phyloP scores from a whole-genome alignment of 2,888 invertebrate genomes.

The Nephrotoma flavescens region DNA sequence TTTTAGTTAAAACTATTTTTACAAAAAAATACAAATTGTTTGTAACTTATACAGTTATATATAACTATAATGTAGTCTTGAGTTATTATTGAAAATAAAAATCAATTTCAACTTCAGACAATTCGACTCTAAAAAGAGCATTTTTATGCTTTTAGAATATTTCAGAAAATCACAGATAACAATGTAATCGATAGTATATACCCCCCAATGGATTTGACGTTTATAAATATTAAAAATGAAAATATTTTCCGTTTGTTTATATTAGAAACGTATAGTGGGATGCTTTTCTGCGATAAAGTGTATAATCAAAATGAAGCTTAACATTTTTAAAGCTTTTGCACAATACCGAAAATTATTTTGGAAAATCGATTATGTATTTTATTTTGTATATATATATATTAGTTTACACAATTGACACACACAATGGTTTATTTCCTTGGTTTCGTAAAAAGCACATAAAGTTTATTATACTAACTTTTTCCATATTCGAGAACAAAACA shows the following conservation, averaged over 20 bases:
- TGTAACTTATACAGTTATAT: too few species aligned
- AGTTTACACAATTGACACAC: background rate
- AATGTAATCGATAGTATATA: background rate
- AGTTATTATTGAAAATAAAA: background rate
- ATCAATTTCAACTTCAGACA: background rate
- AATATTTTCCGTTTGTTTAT: background rate
- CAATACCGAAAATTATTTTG: background rate
- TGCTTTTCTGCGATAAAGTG: too few species aligned
- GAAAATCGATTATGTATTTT: background rate
- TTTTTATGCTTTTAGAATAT: background rate
- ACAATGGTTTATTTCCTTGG: background rate
- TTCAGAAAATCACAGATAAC: background rate
- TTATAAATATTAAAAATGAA: background rate
- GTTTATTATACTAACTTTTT: background rate
- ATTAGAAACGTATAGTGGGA: background rate
- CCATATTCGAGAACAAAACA: background rate
- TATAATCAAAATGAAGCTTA: too few species aligned
- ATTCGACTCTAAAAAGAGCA: background rate
- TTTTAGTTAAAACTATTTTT: too few species aligned
- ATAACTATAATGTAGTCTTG: background rate
- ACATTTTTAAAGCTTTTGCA: background rate
- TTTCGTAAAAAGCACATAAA: background rate
- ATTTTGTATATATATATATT: background rate
- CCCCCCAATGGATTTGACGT: background rate
- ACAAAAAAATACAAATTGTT: too few species aligned